A percentile compares a stretch with the other conserved stretches of the same genome.
Evolutionary conservation across 2,113 vertebrate species (phyloP).

Genomic region (Jacana jacana): DNA sequence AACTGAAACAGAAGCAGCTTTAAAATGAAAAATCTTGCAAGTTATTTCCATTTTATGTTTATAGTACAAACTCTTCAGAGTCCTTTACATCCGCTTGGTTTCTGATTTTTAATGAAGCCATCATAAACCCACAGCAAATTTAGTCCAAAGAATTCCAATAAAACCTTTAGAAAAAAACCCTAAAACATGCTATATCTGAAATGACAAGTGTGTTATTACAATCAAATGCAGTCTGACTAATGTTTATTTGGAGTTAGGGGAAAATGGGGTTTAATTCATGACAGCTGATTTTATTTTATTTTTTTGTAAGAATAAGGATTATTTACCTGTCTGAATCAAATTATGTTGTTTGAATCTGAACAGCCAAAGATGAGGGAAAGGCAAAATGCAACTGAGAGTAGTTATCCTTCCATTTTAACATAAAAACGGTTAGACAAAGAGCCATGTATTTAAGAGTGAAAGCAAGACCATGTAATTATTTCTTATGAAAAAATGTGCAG

Average conservation of each 20-base stretch:
- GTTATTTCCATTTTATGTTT: neutral
- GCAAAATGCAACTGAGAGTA: neutral
- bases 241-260: conserved; percentile 43
- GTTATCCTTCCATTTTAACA: neutral
- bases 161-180: neutral
- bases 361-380: neutral
- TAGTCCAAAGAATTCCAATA: conserved; percentile 37
- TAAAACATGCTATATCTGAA: neutral
- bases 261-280: conserved; percentile 44
- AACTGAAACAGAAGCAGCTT: neutral
- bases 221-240: conserved; percentile 23
- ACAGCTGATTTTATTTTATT: conserved; percentile 16
- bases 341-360: neutral
- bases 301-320: neutral
- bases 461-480: neutral
- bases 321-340: conserved; percentile 51
- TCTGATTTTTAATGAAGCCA: conserved; percentile 38
- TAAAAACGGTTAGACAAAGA: neutral
- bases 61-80: neutral
- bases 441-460: neutral
- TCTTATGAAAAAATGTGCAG: neutral
- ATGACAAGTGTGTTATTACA: conserved; percentile 16
- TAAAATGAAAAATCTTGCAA: neutral
- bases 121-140: neutral
- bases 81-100: neutral